Evolutionary conservation across 2,888 invertebrate species (phyloP).

Genomic region (Melinaea marsaeus): DNA sequence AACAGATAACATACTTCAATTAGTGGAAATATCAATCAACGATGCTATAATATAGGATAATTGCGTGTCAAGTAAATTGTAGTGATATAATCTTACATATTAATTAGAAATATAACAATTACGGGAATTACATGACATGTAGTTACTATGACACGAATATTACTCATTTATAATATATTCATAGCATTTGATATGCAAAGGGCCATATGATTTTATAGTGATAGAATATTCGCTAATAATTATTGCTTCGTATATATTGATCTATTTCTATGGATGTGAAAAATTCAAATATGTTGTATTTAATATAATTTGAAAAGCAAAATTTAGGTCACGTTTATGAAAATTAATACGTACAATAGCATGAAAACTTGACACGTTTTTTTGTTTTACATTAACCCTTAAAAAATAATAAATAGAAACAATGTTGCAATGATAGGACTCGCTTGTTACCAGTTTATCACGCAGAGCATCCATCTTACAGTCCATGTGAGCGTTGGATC

Average conservation of each 20-base stretch:
- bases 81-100: constrained; percentile 16
- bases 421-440: constrained; percentile 30
- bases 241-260: no score
- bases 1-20: constrained; percentile 18
- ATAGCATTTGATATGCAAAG: background rate
- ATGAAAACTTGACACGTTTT: no score
- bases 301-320: no score
- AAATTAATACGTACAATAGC: no score
- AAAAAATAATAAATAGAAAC: no score
- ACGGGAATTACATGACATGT: constrained; percentile 1
- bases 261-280: no score
- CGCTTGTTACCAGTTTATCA: constrained; percentile 71
- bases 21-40: constrained; percentile 17
- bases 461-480: constrained; percentile 72
- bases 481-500: constrained; percentile 68
- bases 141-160: background rate
- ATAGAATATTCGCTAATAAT: no score
- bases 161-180: background rate
- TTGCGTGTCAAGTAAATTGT: constrained; percentile 24
- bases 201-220: no score
- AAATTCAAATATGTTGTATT: no score
- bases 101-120: constrained; percentile 13
- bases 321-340: no score
- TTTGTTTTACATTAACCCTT: no score
- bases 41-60: constrained; percentile 17